Conservation (phyloP, 1,140 invertebrate genomes). For the Drosophila yakuba region DNA sequence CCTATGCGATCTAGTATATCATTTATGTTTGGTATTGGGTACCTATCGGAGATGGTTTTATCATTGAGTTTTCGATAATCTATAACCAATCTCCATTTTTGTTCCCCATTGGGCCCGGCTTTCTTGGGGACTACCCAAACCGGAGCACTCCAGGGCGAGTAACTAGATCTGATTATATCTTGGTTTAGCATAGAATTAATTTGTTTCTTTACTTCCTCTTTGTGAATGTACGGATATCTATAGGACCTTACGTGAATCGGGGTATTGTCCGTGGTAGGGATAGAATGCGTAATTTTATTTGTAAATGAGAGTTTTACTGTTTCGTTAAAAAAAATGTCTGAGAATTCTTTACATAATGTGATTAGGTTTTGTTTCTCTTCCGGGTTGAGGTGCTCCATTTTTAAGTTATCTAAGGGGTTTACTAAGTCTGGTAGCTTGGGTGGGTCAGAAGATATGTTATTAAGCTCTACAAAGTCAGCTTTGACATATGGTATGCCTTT, state of each 20-base stretch:
- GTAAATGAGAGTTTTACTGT: conserved; percentile 5
- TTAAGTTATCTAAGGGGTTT: conserved; percentile 1
- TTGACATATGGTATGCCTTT: too few relatives aligned
- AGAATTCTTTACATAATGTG: conserved; percentile 8
- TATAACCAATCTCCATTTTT: conserved; percentile 22
- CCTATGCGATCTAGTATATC: too few relatives aligned
- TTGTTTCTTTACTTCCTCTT: conserved; percentile 23
- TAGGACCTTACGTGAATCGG: conserved; percentile 24
- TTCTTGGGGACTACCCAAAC: conserved; percentile 23
- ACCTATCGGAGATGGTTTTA: conserved; percentile 1
- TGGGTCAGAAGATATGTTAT: not conserved
- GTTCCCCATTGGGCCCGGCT: not conserved
- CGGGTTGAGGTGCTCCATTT: not conserved
- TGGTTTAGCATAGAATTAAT: conserved; percentile 17
- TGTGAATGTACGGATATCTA: conserved; percentile 22
- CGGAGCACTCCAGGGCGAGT: conserved; percentile 16
- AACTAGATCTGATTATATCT: conserved; percentile 18
- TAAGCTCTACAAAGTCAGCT: too few relatives aligned
- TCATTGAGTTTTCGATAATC: conserved; percentile 17
- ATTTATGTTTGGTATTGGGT: too few relatives aligned
- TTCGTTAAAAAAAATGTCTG: conserved; percentile 1
- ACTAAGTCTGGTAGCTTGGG: too few relatives aligned
- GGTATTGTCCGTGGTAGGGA: conserved; percentile 17
- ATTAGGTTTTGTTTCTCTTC: conserved; percentile 3
- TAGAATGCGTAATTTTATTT: conserved; percentile 15